A percentile compares a stretch with the other conserved stretches of the same genome.
Conservation (phyloP, 1,140 invertebrate genomes). For the Megalopta genalis region DNA sequence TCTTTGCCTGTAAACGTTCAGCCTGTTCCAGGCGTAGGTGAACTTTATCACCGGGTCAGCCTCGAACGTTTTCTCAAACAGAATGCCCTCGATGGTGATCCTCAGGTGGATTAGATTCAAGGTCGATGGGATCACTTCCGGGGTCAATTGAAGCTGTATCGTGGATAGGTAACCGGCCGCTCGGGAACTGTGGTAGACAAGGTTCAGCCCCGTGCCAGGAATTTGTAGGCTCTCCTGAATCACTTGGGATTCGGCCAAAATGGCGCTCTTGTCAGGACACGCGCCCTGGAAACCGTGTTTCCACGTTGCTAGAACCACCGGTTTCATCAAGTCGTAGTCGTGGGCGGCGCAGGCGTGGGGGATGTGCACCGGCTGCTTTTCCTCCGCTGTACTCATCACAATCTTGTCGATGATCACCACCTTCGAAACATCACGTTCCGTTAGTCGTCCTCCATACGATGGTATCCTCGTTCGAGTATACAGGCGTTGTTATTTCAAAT, state of each 20-base stretch:
- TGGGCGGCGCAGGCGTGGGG: constrained; percentile 92
- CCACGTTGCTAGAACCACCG: constrained; percentile 96
- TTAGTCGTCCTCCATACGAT: too few species aligned
- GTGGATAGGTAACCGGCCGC: constrained; percentile 96
- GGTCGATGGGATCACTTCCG: constrained; percentile 89
- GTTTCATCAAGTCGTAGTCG: constrained; percentile 96
- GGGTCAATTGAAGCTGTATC: constrained; percentile 95
- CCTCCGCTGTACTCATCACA: constrained; percentile 91
- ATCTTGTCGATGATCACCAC: constrained; percentile 94
- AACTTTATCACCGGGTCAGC: constrained; percentile 97
- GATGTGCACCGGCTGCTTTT: constrained; percentile 83
- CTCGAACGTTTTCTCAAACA: constrained; percentile 96
- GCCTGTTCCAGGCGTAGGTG: constrained; percentile 96
- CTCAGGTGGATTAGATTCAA: constrained; percentile 92
- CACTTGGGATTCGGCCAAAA: constrained; percentile 96
- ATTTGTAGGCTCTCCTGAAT: constrained; percentile 96
- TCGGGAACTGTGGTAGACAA: constrained; percentile 96
- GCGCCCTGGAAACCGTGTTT: constrained; percentile 97
- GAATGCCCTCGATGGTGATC: constrained; percentile 96
- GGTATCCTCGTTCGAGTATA: too few species aligned
- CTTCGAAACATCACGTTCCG: constrained; percentile 73
- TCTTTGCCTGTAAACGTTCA: constrained; percentile 97
- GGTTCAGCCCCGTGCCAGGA: constrained; percentile 94
- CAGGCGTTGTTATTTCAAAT: too few species aligned
- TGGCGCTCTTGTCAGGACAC: constrained; percentile 94